Evolutionary conservation across 2,113 vertebrate genomes (phyloP), one percentile per base, ranked within the genome.

Genomic region (Zosterops borbonicus): DNA sequence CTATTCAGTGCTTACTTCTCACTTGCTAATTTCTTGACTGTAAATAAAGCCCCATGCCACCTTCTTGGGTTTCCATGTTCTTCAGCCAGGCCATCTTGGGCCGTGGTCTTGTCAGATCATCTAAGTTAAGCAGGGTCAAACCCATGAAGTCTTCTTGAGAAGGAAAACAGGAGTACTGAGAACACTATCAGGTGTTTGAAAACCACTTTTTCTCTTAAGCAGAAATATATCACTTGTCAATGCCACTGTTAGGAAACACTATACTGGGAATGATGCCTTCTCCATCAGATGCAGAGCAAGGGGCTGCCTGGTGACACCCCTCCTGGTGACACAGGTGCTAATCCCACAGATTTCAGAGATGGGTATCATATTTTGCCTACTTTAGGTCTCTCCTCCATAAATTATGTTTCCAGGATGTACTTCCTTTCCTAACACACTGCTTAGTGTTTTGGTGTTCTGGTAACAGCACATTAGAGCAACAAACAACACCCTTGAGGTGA

Each of bases 41-140:
- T 68, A 90, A 97, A 89, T 95, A 75, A 97, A 95, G 92, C 41
- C 77, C 82, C 37, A 68, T 41, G 58, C 53, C 92, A 93, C 68
- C 96, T 96, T 95, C 97, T 97, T 97, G 83, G 62, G 82, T 97
- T 97, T 97, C 96, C 93, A 69, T 69, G 84, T 81, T 93, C 82
- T 28, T 76, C 42, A 93, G 79, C 76, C 75, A 83, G 81, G 59
- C 70, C 62, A 73, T 92, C 83, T 68, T 78, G 55, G 69, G 77
- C 90, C n/a, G 44, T 46, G 64, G 69, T 78, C 88, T 84, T 87
- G 37, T 74, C 69, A 93, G 81, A 90, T 80, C 86, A 56, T 35
- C 64, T 35, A 35, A 85, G 52, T 65, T 94, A 96, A 94, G 89
- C 69, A 89, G 94, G 88, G 95, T 95, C 85, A 96, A 88, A 75